phyloP scores from a whole-genome alignment of 2,113 vertebrate genomes.

The Leptobrachium ailaonicum region DNA sequence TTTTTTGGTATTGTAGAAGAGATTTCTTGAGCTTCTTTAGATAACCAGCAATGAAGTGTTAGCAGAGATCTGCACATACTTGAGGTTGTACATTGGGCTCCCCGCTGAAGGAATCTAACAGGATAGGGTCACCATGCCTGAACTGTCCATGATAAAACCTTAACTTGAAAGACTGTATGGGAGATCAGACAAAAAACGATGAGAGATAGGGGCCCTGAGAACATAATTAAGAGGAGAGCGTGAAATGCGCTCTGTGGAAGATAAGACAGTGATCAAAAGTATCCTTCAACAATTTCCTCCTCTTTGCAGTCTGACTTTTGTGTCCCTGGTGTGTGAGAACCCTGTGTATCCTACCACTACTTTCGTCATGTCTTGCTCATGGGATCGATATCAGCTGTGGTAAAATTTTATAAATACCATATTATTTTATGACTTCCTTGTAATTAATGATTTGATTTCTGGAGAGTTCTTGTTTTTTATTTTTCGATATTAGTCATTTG shows the following conservation, averaged over 20 bases:
- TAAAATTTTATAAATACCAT: too few relatives aligned
- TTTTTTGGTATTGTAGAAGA: neutral
- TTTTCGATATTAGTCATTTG: too few relatives aligned
- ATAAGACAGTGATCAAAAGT: slow-evolving; percentile 35
- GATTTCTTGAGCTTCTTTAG: slow-evolving; percentile 31
- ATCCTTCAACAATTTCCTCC: slow-evolving; percentile 17
- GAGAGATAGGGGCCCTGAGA: slow-evolving; percentile 42
- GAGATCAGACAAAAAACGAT: slow-evolving; percentile 29
- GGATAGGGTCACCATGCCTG: slow-evolving; percentile 33
- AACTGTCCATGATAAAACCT: slow-evolving; percentile 46
- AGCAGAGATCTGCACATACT: slow-evolving; percentile 13
- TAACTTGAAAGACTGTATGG: slow-evolving; percentile 38
- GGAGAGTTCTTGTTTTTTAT: too few relatives aligned
- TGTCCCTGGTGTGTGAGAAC: too few relatives aligned
- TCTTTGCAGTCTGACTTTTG: neutral
- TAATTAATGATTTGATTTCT: too few relatives aligned
- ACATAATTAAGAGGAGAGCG: slow-evolving; percentile 12
- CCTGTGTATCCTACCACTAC: too few relatives aligned
- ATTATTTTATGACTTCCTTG: too few relatives aligned
- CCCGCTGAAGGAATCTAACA: slow-evolving; percentile 32
- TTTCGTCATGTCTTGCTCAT: too few relatives aligned
- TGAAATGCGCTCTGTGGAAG: slow-evolving; percentile 23
- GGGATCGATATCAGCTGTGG: too few relatives aligned
- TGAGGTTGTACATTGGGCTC: slow-evolving; percentile 8
- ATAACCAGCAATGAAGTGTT: slow-evolving; percentile 20